These are phyloP conservation scores for Caenorhabditis briggsae DNA, from an alignment of 1,140 invertebrate genomes.

Conservation along the genomic window DNA sequence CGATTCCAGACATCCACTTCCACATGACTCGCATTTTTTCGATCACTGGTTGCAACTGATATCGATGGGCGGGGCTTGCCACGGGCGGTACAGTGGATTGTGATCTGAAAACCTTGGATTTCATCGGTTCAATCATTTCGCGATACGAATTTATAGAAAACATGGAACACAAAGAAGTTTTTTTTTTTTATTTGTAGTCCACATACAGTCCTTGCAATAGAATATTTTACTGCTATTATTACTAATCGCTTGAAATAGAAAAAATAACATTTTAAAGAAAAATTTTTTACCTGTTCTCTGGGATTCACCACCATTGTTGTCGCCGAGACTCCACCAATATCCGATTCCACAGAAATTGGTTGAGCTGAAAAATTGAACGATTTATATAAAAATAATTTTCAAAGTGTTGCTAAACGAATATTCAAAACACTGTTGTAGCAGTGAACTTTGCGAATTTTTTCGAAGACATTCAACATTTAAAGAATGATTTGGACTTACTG, in stretches of 20 bases:
- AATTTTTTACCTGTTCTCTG: constrained; percentile 1
- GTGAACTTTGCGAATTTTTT: too few species aligned
- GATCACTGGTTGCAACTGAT: constrained; percentile 36
- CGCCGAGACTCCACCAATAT: background rate
- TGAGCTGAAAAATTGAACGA: background rate
- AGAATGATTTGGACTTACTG: too few species aligned
- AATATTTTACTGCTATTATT: too few species aligned
- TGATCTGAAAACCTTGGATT: constrained; percentile 23
- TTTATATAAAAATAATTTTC: background rate
- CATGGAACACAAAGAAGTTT: too few species aligned
- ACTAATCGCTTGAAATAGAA: background rate
- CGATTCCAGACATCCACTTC: constrained; percentile 50
- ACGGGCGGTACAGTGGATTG: constrained; percentile 50
- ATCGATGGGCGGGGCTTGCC: constrained; percentile 56
- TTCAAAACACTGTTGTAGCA: too few species aligned
- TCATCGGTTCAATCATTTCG: too few species aligned
- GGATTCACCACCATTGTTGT: constrained; percentile 31
- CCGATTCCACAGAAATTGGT: constrained; percentile 18
- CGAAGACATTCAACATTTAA: too few species aligned
- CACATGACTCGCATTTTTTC: constrained; percentile 16
- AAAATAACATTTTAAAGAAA: background rate
- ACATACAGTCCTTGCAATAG: too few species aligned
- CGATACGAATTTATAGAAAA: background rate
- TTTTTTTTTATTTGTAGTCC: too few species aligned
- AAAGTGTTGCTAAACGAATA: too few species aligned